Evolutionary conservation across 2,113 vertebrate genomes (phyloP).

Genomic region (Tiliqua scincoides): DNA sequence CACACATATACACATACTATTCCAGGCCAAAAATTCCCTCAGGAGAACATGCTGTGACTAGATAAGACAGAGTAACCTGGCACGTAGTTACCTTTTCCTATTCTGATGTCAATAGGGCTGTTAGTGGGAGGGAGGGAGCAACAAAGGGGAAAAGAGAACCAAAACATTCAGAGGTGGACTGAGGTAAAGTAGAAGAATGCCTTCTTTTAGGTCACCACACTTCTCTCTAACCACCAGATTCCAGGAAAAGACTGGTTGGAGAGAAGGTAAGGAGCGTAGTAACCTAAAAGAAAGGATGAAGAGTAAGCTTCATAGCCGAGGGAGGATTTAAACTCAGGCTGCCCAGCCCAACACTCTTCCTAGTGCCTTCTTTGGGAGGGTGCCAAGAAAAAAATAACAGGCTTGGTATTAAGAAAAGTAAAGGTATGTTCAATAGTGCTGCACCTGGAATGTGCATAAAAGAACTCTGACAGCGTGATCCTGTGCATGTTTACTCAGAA

Average conservation of each 20-base stretch:
- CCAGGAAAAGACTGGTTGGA: not conserved
- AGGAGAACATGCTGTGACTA: slow-evolving; percentile 72
- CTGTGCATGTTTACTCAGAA: too few relatives aligned
- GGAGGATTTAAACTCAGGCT: not conserved
- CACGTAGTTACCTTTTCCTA: slow-evolving; percentile 65
- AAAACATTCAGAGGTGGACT: not conserved
- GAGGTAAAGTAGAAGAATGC: not conserved
- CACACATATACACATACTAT: slow-evolving; percentile 56
- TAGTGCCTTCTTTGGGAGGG: not conserved
- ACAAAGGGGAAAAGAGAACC: not conserved
- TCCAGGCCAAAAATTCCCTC: slow-evolving; percentile 69
- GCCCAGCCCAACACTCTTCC: not conserved
- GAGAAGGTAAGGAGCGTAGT: slow-evolving; percentile 1
- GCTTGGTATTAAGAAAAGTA: not conserved
- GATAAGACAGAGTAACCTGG: slow-evolving; percentile 71
- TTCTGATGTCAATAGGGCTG: slow-evolving; percentile 51
- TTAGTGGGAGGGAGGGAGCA: not conserved
- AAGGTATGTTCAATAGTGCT: not conserved
- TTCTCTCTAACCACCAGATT: too few relatives aligned
- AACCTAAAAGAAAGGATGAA: not conserved
- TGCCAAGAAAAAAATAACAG: too few relatives aligned
- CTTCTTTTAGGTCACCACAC: too few relatives aligned
- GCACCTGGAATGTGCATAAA: too few relatives aligned
- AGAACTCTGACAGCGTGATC: too few relatives aligned
- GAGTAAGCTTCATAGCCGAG: not conserved